Base-by-base conservation (phyloP, 2,113 vertebrate species). In the Alouatta palliata region DNA sequence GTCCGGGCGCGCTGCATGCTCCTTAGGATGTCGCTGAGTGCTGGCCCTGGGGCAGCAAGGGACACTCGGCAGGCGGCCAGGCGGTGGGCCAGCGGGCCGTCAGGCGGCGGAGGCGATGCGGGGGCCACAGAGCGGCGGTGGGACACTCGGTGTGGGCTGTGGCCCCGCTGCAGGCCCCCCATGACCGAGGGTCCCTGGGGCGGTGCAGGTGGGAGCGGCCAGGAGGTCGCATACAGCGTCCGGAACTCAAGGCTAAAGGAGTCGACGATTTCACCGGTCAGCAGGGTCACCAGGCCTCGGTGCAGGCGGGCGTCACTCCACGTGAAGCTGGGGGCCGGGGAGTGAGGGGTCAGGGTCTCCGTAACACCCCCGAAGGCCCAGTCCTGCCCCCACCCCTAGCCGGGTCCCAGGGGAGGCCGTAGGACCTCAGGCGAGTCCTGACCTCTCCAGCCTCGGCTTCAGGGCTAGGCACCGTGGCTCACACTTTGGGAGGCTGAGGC, bases 161-260 rank as follows among this genome's bases (percentile, higher is more conserved):
- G 95, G 27, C 96, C 32, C 52, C 84, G 83, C 30, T 43, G 96
- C 40, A 45, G 25, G 2, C 54, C 91, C 20, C 61, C 87, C 0
- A 43, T 80, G 32, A 84, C 3, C 1, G 49, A 90, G 64, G 95
- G 95, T 3, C 16, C 54, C 1, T 1, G 64, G 43, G 30, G 0
- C 0, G 94, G 87, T 0, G 37, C 8, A 0, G 95, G 84, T 0
- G 95, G 96, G 25, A 98, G 98, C 0, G 97, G 97, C n/a, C 94
- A 35, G 6, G 98, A 98, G 61, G 97, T 32, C 0, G 98, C 98
- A 0, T 98, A 98, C 9, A 98, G 95, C 0, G 96, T 98, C 11
- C 98, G 97, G 86, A 98, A 98, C 85, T 98, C 98, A 0, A 21
- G 96, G 84, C 98, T 97, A 82, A 98, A 98, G 35, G 98, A 95